Base-by-base conservation (phyloP, 2,113 vertebrate species). In the Argyrosomus japonicus region DNA sequence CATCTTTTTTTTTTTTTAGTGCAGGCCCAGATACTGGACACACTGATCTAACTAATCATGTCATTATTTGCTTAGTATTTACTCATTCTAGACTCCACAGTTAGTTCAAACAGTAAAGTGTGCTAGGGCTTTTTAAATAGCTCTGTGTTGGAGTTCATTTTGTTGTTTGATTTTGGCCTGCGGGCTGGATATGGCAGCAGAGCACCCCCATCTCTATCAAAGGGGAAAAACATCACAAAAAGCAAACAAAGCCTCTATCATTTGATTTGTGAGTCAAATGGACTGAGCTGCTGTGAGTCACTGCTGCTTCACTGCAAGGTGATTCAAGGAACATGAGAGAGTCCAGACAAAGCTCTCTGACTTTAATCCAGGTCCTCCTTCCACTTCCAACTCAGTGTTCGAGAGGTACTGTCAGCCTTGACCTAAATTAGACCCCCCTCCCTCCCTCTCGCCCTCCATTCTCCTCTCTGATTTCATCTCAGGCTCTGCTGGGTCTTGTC, bases 371-470 rank as follows among this genome's bases (percentile, higher is more conserved):
- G 67, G 77, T 71, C 71, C 62, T 79, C 63, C 69, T 71, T 73
- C 56, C 61, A 40, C 70, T 87, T 17, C 29, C 13, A 4, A 71
- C 58, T 77, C 73, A 3, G 58, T 68, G 81, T n/a, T 81, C 0
- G 21, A 88, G 71, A 84, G 73, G 67, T 77, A 62, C 79, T 83
- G 87, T 88, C 89, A 89, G 81, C 83, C 79, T 83, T 87, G 88
- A 89, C 91, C 89, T 86, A 88, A 88, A 88, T 91, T 81, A 82
- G 71, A 78, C 48, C 68, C 56, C 11, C 61, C 64, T 19, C 54
- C 56, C 43, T 56, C 61, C 60, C 21, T 36, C 21, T 79, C 5
- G 6, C 25, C 76, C 73, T 81, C 74, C 61, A 57, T 77, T 77
- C 72, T 76, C 68, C 82, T 63, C 68, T 73, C 77, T 76, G 81